Conservation (phyloP, 1,140 invertebrate genomes). For the Daktulosphaira vitifoliae region DNA sequence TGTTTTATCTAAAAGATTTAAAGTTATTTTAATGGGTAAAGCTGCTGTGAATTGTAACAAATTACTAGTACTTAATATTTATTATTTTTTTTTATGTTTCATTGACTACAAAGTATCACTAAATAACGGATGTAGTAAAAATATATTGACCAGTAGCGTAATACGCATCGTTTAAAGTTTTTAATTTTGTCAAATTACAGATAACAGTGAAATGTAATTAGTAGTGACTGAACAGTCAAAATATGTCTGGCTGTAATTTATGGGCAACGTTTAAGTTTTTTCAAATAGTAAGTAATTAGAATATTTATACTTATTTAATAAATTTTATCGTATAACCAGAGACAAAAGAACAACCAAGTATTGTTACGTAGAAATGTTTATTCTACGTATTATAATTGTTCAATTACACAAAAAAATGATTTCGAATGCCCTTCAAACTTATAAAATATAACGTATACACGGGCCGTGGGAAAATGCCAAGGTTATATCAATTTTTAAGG, state of each 20-base stretch:
- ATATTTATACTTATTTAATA: neutral
- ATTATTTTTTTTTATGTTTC: too few species aligned
- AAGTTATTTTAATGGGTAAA: too few species aligned
- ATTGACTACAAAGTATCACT: too few species aligned
- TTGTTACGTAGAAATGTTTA: too few species aligned
- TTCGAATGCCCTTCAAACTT: neutral
- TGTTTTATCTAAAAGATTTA: too few species aligned
- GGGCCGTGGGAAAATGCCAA: constrained; percentile 26
- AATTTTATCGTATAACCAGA: neutral
- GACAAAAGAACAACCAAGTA: constrained; percentile 2
- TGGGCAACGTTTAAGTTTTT: constrained; percentile 26
- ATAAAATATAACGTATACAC: neutral
- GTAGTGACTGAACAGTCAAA: neutral
- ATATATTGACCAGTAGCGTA: too few species aligned
- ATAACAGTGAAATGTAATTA: constrained; percentile 22
- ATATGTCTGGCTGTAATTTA: constrained; percentile 24
- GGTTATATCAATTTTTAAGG: constrained; percentile 3
- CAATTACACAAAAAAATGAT: constrained; percentile 14
- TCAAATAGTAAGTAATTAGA: constrained; percentile 31
- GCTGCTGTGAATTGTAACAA: too few species aligned
- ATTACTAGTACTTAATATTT: too few species aligned
- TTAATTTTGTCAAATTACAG: constrained; percentile 24
- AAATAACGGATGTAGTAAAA: too few species aligned
- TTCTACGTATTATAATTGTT: constrained; percentile 9
- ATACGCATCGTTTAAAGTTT: neutral